Base-by-base conservation (phyloP, 2,113 vertebrate genomes). In the Lutjanus erythropterus region DNA sequence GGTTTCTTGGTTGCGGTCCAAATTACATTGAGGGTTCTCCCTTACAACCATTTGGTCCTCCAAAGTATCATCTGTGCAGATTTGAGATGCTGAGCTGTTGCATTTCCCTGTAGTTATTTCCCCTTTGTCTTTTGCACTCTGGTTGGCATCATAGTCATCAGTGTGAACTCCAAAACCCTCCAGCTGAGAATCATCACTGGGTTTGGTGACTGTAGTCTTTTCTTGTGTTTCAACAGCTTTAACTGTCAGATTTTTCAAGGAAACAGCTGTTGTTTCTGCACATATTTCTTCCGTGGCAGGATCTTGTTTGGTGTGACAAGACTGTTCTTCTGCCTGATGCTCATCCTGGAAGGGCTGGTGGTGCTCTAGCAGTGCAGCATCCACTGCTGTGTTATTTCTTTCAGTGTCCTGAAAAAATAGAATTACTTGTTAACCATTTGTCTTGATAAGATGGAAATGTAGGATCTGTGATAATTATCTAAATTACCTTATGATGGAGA, bases 401-500 rank as follows among this genome's bases (percentile, higher is more conserved):
- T 73, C 66, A 41, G 21, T 61, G 35, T 75, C 71, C 93, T 92
- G 1, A 35, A 71, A 42, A 31, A 31, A 59, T 1, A 56, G 4
- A 42, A 35, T 9, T 9, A 41, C 23, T 10, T 18, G 29, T 70
- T 5, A 47, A 67, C 4, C 41, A 29, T 64, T 41, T 74, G 25
- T 16, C 47, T 42, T 29, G 49, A 61, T 39, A 25, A 35, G 15
- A 47, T 61, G 1, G 31, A 23, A 47, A 78, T 33, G 11, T 53
- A 10, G 3, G 15, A 37, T 69, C 1, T 15, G 4, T 77, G 61
- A 78, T 2, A 75, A n/a, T 62, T 1, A 53, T 0, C 3, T 31
- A 6, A 69, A 6, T 61, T 66, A 91, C 91, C 89, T 88, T 78
- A 27, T 53, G 70, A 72, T 65, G 18, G 21, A 69, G 33, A 74